Evolutionary conservation across 53 echinoderm and acorn worm species (phyloP), one percentile per base, ranked within the genome.

Genomic region (Crossaster papposus): DNA sequence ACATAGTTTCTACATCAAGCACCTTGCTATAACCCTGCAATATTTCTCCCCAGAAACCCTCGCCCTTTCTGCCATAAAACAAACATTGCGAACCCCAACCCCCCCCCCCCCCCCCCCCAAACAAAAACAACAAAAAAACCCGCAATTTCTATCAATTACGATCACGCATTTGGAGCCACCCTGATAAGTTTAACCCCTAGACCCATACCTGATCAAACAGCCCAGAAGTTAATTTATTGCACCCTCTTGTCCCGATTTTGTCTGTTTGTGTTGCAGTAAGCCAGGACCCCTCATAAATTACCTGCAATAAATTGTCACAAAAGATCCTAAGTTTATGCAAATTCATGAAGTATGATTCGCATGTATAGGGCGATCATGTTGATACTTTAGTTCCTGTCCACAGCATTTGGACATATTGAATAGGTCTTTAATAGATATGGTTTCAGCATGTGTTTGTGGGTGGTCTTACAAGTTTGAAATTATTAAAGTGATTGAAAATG

Each of bases 121-220:
- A n/a, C n/a, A n/a, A n/a, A n/a, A n/a, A n/a, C n/a, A n/a, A n/a
- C n/a, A n/a, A n/a, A n/a, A n/a, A n/a, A n/a, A n/a, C n/a, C n/a
- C n/a, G n/a, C n/a, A n/a, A 68, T n/a, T 68, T 23, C 68, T 58
- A 12, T 68, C 68, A 68, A 23, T 68, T 68, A 11, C 17, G 1
- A 68, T 68, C 68, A 23, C 10, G 68, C 68, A 44, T 44, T 44
- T 9, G 9, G 44, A 44, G 44, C 44, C 44, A 44, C 44, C 44
- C 44, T 9, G 64, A 81, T 81, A 63, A 58, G 81, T 54, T 81
- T 58, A 33, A 81, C 9, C 81, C 22, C 52, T 81, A n/a, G 81
- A 81, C 81, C 32, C n/a, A 31, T 7, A 62, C 34, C 20, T 34
- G 17, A 64, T 81, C 81, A 58, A 81, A 30, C 81, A 81, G 34